These are phyloP conservation scores for Miichthys miiuy DNA, from an alignment of 2,797 vertebrate genomes.

Conservation along the genomic window DNA sequence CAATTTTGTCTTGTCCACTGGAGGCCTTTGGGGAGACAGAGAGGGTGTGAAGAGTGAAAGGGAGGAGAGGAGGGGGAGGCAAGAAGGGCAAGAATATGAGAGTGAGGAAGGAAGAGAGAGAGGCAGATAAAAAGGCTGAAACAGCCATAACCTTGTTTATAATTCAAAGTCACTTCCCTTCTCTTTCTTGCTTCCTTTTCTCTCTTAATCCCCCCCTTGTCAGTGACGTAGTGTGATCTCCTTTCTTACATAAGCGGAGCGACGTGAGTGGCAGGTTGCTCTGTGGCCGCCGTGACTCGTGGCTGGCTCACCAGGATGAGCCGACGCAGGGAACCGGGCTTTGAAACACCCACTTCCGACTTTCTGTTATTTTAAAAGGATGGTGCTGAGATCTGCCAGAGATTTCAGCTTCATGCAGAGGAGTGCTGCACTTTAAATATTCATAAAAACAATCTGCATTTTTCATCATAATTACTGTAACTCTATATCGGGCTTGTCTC, in stretches of 20 bases:
- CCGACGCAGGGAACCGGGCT: slow-evolving; percentile 26
- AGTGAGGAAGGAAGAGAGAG: neutral
- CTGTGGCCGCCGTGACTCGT: slow-evolving; percentile 46
- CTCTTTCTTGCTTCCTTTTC: slow-evolving; percentile 19
- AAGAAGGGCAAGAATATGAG: slow-evolving; percentile 1
- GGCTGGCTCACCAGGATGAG: slow-evolving; percentile 52
- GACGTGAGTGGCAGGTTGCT: slow-evolving; percentile 54
- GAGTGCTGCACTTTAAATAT: neutral
- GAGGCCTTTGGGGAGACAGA: slow-evolving; percentile 20
- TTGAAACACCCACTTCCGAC: slow-evolving; percentile 12
- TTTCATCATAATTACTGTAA: neutral
- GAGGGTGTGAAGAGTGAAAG: slow-evolving; percentile 39
- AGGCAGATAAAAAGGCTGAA: slow-evolving; percentile 30
- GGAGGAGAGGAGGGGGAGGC: slow-evolving; percentile 1
- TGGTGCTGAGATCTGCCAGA: neutral
- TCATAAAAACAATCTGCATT: neutral
- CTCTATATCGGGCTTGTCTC: slow-evolving; percentile 9
- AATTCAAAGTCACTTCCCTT: slow-evolving; percentile 56
- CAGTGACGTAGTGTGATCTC: slow-evolving; percentile 36
- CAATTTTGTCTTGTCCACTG: slow-evolving; percentile 25
- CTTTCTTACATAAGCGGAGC: slow-evolving; percentile 63
- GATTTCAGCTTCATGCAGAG: neutral
- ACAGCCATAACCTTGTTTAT: slow-evolving; percentile 56
- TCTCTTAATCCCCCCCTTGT: slow-evolving; percentile 39
- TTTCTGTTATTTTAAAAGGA: slow-evolving; percentile 32